Percentiles rank a stretch among this genome's conserved stretches.
These are phyloP conservation scores for Aphelinus atriplicis DNA, from an alignment of 1,140 invertebrate species.

Conservation along the genomic window DNA sequence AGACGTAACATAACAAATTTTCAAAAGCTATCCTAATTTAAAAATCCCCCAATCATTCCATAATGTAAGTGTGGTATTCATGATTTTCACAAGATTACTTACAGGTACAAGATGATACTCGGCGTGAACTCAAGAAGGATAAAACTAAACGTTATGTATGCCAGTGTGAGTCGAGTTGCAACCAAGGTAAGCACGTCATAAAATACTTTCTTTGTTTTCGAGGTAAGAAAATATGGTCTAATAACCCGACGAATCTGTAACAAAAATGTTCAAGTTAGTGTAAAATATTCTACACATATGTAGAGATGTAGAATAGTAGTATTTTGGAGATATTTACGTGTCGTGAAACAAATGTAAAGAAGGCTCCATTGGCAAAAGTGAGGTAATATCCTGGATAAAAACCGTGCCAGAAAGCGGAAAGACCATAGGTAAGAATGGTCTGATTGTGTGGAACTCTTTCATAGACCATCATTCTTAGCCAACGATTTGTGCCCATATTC, in stretches of 20 bases:
- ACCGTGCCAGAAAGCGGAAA: slow-evolving; percentile 96
- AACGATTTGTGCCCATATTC: slow-evolving; percentile 92
- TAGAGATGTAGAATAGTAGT: neutral
- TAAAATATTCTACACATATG: neutral
- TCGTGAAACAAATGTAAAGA: slow-evolving; percentile 88
- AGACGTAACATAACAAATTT: no score
- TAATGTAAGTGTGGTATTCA: no score
- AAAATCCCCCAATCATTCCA: no score
- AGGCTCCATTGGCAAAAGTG: slow-evolving; percentile 88
- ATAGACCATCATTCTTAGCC: slow-evolving; percentile 89
- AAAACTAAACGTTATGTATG: slow-evolving; percentile 90
- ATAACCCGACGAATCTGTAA: slow-evolving; percentile 75
- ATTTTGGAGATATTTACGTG: slow-evolving; percentile 67
- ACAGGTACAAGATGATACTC: slow-evolving; percentile 74
- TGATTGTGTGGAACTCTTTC: slow-evolving; percentile 75
- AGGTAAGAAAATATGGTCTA: slow-evolving; percentile 80
- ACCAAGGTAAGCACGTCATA: slow-evolving; percentile 84
- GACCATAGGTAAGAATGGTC: slow-evolving; percentile 81
- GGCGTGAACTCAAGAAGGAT: slow-evolving; percentile 84
- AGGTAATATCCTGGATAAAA: slow-evolving; percentile 98
- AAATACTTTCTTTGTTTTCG: slow-evolving; percentile 71
- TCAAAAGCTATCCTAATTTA: no score
- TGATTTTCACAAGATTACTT: slow-evolving; percentile 56
- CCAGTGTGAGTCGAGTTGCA: slow-evolving; percentile 82
- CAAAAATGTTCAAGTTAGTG: slow-evolving; percentile 37